Evolutionary conservation across 2,888 invertebrate genomes (phyloP).

Genomic region (Eupithecia vulgata): DNA sequence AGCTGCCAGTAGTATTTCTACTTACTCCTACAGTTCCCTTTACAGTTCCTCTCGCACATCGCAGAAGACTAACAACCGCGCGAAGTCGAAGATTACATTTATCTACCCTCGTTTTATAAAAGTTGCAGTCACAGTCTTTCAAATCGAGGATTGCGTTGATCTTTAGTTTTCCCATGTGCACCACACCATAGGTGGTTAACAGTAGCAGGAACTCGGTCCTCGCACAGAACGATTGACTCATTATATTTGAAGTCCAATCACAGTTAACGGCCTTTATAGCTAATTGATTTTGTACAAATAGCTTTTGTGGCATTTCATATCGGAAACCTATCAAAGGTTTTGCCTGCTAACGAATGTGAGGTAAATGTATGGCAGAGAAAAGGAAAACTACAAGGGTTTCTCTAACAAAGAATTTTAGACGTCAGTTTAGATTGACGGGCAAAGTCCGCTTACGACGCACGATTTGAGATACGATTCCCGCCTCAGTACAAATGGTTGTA

Average conservation of each 20-base stretch:
- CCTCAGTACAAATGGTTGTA: too few relatives aligned
- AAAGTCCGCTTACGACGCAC: too few relatives aligned
- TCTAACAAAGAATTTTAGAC: not conserved
- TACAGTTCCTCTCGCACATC: too few relatives aligned
- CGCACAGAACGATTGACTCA: conserved; percentile 17
- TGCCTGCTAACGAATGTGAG: not conserved
- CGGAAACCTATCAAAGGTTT: not conserved
- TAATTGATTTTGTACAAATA: conserved; percentile 21
- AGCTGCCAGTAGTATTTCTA: too few relatives aligned
- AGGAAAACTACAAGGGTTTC: not conserved
- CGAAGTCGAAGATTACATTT: too few relatives aligned
- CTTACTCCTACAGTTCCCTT: too few relatives aligned
- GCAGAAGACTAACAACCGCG: too few relatives aligned
- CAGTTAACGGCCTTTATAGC: conserved; percentile 22
- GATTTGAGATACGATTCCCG: too few relatives aligned
- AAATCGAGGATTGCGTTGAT: not conserved
- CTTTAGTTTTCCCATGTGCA: not conserved
- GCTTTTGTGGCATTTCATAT: conserved; percentile 11
- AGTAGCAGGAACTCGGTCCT: not conserved
- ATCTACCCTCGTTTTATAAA: too few relatives aligned
- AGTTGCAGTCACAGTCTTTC: too few relatives aligned
- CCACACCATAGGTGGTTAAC: not conserved
- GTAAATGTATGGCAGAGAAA: not conserved
- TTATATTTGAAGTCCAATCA: conserved; percentile 23
- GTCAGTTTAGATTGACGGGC: not conserved